Evolutionary conservation across 2,888 invertebrate genomes (phyloP).

Genomic region (Agrypnus murinus): DNA sequence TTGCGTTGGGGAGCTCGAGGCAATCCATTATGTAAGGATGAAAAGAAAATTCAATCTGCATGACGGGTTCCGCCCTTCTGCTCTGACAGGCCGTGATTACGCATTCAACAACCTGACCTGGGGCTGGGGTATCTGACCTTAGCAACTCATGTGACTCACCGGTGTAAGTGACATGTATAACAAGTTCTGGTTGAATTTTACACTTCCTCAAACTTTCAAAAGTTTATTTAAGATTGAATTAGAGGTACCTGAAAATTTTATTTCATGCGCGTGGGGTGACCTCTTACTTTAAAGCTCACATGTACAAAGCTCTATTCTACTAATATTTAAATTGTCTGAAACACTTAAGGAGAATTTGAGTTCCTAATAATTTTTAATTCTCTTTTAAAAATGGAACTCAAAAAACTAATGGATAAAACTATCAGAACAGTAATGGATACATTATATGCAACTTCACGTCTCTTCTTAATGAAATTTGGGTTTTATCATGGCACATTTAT

Average conservation of each 20-base stretch:
- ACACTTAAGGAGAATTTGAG: too few relatives aligned
- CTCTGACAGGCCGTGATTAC: slow-evolving; percentile 71
- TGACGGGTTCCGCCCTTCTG: slow-evolving; percentile 69
- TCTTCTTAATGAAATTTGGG: too few relatives aligned
- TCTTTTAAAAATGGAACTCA: too few relatives aligned
- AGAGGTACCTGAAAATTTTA: neutral
- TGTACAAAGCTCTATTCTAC: too few relatives aligned
- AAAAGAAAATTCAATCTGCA: slow-evolving; percentile 72
- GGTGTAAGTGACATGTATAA: slow-evolving; percentile 69
- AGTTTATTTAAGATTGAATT: neutral
- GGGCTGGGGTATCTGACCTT: slow-evolving; percentile 66
- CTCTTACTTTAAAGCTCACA: too few relatives aligned
- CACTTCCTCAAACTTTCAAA: slow-evolving; percentile 25
- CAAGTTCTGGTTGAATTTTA: slow-evolving; percentile 62
- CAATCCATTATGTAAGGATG: slow-evolving; percentile 71
- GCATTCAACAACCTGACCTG: slow-evolving; percentile 69
- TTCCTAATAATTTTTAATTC: too few relatives aligned
- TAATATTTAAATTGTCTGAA: too few relatives aligned
- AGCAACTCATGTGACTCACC: slow-evolving; percentile 65
- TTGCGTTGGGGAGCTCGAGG: slow-evolving; percentile 62
- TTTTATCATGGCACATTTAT: too few relatives aligned
- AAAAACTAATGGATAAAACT: too few relatives aligned
- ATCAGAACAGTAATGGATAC: too few relatives aligned
- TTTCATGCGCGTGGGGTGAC: neutral
- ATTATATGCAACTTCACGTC: too few relatives aligned